Percentiles rank a stretch among this genome's conserved stretches.
phyloP scores from a whole-genome alignment of 2,797 vertebrate genomes.

The Limosa lapponica region DNA sequence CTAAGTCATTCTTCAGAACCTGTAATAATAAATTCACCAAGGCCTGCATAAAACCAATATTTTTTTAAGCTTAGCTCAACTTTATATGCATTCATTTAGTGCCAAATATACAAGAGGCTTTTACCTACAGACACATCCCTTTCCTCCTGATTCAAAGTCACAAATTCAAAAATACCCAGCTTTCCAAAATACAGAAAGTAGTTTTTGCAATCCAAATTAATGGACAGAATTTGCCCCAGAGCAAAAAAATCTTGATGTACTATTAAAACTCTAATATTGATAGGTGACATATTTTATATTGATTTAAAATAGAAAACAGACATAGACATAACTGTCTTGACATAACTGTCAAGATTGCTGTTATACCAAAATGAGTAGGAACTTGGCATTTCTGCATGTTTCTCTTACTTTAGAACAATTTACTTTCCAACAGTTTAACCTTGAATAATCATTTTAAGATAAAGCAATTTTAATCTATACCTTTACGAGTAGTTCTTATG shows the following conservation, averaged over 20 bases:
- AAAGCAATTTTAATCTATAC: not conserved
- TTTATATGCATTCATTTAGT: not conserved
- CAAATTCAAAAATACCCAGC: not conserved
- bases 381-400: not conserved
- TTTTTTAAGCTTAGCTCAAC: not conserved
- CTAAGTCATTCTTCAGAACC: not conserved
- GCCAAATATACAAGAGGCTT: not conserved
- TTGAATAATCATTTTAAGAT: not conserved
- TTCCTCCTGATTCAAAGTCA: not conserved
- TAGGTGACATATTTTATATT: not conserved
- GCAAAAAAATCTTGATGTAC: not conserved
- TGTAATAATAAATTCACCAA: not conserved
- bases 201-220: not conserved
- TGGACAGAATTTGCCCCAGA: not conserved
- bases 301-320: not conserved
- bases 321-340: too few relatives aligned
- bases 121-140: not conserved
- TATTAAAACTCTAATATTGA: not conserved
- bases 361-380: not conserved
- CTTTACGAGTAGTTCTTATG: conserved; percentile 64
- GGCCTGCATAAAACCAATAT: accelerated
- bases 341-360: not conserved
- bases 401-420: not conserved
- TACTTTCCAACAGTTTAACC: not conserved
- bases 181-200: not conserved